Evolutionary conservation across 2,113 vertebrate species (phyloP).

Genomic region (Rostratula benghalensis): DNA sequence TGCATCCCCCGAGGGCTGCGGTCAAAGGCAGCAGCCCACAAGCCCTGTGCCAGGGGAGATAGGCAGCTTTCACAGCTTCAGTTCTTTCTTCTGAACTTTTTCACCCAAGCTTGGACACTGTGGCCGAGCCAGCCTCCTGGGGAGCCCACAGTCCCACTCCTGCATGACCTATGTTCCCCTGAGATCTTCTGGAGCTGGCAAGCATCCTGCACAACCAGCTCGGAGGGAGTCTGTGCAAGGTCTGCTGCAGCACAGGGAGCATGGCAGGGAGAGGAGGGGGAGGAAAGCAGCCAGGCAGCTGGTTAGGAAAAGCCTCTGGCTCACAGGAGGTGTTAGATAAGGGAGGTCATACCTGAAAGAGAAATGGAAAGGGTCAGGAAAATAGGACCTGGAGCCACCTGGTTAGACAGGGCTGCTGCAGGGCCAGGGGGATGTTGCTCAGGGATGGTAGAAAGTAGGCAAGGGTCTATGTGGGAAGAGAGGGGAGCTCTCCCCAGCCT

Average conservation of each 20-base stretch:
- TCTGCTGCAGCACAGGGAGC: slow-evolving; percentile 18
- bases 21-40: neutral
- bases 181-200: slow-evolving; percentile 33
- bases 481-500: neutral
- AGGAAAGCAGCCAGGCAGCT: slow-evolving; percentile 45
- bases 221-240: neutral
- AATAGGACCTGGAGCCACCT: neutral
- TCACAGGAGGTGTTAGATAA: slow-evolving; percentile 59
- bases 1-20: neutral
- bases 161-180: slow-evolving; percentile 2
- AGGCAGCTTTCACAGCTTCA: neutral
- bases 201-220: neutral
- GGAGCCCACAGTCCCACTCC: neutral
- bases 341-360: slow-evolving; percentile 68
- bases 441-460: neutral
- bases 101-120: neutral
- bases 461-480: neutral
- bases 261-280: neutral
- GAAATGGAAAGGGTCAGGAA: slow-evolving; percentile 37
- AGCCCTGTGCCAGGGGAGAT: neutral
- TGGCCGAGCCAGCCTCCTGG: neutral
- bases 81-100: neutral
- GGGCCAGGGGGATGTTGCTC: neutral
- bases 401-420: neutral
- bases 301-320: slow-evolving; percentile 65